Evolutionary conservation across 2,888 invertebrate species (phyloP), one percentile per base, ranked within the genome.

Genomic region (Morinoia aosen): DNA sequence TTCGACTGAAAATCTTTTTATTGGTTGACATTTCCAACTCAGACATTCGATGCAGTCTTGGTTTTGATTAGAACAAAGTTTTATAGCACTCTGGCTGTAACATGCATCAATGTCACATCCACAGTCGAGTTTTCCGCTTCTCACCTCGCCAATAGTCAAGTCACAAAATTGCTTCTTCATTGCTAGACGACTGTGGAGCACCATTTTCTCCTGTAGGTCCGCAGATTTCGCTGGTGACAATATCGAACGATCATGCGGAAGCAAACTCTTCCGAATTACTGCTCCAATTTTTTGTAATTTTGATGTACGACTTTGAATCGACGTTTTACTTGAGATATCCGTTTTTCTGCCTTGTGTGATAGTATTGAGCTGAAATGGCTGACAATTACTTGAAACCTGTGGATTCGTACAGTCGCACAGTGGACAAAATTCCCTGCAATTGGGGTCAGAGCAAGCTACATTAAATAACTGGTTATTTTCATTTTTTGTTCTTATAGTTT

Each of bases 271-370:
- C 12, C 93, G 93, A 57, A 93, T 56, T 0, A 57, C 93, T 11
- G 93, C 93, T 33, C 93, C 93, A 57, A 93, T 57, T 93, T 93
- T 93, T 56, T 93, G 93, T 57, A 93, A 57, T 57, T 93, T 93
- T 19, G 57, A 33, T 57, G 56, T 39, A 14, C 57, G 25, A 93
- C 48, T 57, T n/a, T 93, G 93, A 57, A 48, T 93, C 25, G 48
- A 7, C 0, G n/a, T 93, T 93, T 93, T 93, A 33, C 25, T 48
- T 93, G 25, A 12, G 11, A 33, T 57, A 48, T 57, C 93, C 5
- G 58, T 10, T 93, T 57, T 57, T 33, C 33, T 93, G 0, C 10
- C 25, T 93, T 93, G 57, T 33, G 93, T 57, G 8, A 56, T 93
- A 14, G 33, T 93, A 56, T 12, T 10, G 0, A 57, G 93, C 39